Conservation (phyloP, 2,797 vertebrate species). For the Myotis vivesi region DNA sequence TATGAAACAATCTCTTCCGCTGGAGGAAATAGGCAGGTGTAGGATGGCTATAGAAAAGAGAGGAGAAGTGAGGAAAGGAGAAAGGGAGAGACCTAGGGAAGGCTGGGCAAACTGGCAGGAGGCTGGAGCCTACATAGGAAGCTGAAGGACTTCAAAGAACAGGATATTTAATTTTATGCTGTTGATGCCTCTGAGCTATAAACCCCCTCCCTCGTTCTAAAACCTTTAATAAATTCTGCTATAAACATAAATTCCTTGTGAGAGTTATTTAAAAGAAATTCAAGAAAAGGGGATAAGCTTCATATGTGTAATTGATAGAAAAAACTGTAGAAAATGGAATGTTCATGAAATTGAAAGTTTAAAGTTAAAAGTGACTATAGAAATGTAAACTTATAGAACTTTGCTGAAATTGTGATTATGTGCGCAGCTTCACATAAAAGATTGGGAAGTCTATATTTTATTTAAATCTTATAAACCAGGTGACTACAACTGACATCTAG, state of each 20-base stretch:
- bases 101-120: not conserved
- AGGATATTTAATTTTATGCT: not conserved
- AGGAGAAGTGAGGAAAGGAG: not conserved
- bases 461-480: not conserved
- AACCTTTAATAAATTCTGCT: not conserved
- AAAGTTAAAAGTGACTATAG: not conserved
- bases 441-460: not conserved
- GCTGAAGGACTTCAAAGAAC: not conserved
- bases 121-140: not conserved
- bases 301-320: not conserved
- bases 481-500: not conserved
- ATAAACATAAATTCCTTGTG: not conserved
- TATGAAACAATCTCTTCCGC: not conserved
- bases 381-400: not conserved
- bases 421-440: not conserved
- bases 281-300: not conserved
- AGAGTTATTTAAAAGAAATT: conserved; percentile 9
- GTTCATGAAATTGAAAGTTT: not conserved
- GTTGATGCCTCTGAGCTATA: not conserved
- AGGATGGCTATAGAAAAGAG: not conserved
- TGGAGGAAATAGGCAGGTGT: not conserved
- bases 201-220: not conserved
- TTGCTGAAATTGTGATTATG: not conserved
- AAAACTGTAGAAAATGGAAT: not conserved
- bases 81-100: not conserved